Conservation (phyloP, 2,888 invertebrate species). For the Caenorhabditis sulstoni region DNA sequence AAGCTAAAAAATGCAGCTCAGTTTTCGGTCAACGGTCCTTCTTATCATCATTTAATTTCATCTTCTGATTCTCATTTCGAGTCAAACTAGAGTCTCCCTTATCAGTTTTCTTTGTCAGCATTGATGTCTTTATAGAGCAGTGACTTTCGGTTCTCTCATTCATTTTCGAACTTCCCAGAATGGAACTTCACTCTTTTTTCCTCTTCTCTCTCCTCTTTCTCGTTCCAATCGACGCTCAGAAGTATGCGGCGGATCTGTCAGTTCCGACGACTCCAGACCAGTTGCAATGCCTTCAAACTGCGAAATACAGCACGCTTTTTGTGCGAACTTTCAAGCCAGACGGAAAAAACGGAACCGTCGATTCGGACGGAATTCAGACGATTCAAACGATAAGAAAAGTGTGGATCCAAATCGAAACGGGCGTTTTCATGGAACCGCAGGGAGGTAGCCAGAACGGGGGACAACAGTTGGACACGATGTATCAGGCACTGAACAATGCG, state of each 20-base stretch:
- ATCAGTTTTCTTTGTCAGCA: too few species aligned
- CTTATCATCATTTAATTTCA: too few species aligned
- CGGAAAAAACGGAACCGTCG: background rate
- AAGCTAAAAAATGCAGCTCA: too few species aligned
- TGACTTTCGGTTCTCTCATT: too few species aligned
- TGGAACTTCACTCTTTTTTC: background rate
- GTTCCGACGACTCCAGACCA: background rate
- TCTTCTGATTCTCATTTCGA: too few species aligned
- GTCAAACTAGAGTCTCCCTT: too few species aligned
- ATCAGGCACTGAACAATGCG: background rate
- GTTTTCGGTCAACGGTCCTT: too few species aligned
- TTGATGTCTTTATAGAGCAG: too few species aligned
- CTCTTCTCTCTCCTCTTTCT: background rate
- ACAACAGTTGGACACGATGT: slow-evolving; percentile 10
- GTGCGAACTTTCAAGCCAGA: slow-evolving; percentile 3
- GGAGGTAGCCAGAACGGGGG: background rate
- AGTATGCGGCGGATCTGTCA: background rate
- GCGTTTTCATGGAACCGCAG: slow-evolving; percentile 10
- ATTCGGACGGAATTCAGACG: background rate
- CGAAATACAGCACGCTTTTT: background rate
- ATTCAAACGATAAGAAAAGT: background rate
- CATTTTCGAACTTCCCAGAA: too few species aligned
- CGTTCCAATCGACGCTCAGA: background rate
- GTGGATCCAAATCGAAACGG: background rate
- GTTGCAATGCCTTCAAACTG: background rate